phyloP scores from a whole-genome alignment of 1,140 invertebrate species.

The Eupristina koningsbergeri region DNA sequence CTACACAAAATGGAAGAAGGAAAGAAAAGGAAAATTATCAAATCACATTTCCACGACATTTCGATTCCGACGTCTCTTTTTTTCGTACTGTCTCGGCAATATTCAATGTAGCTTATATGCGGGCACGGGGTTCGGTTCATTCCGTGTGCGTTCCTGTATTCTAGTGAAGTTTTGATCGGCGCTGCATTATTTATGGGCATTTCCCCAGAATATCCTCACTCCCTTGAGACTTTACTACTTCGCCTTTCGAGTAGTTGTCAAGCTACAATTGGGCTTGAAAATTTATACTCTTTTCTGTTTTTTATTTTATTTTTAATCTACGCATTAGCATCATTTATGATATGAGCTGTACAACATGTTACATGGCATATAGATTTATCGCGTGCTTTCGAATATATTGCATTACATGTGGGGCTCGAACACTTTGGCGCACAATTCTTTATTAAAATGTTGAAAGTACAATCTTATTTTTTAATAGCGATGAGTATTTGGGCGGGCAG shows the following conservation, averaged over 20 bases:
- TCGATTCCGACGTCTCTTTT: background rate
- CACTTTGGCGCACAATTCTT: background rate
- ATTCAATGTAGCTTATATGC: background rate
- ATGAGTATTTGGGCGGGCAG: too few relatives aligned
- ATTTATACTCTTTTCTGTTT: background rate
- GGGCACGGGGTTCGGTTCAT: background rate
- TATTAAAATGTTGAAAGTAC: background rate
- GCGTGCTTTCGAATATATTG: too few relatives aligned
- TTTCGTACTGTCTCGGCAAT: background rate
- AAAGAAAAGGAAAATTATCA: background rate
- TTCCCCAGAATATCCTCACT: constrained; percentile 7
- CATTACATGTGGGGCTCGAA: background rate
- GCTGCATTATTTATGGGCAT: constrained; percentile 45
- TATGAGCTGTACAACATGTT: background rate
- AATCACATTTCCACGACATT: background rate
- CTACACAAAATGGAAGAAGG: too few relatives aligned
- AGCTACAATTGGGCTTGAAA: background rate
- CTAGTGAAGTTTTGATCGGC: constrained; percentile 38
- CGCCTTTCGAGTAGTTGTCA: background rate
- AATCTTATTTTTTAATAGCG: background rate
- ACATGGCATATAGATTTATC: background rate
- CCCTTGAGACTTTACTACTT: background rate
- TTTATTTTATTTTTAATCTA: background rate
- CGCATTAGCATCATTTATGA: background rate
- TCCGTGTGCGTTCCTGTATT: background rate